Base-by-base conservation (phyloP, 2,797 vertebrate species). In the Lerista edwardsae region DNA sequence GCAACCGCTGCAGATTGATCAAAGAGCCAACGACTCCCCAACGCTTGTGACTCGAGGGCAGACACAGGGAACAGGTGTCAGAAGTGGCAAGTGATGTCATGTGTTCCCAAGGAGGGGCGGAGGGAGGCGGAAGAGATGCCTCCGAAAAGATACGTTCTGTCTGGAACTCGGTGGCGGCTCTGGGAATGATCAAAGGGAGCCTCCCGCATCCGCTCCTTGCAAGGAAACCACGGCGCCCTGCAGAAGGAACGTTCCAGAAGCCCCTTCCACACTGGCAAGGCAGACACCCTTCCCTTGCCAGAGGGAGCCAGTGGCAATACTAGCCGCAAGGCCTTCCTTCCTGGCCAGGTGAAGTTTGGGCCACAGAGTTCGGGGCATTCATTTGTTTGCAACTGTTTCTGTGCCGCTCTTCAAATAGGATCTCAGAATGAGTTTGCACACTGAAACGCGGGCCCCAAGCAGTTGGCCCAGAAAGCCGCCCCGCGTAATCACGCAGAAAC, bases 1-100 rank as follows among this genome's bases (percentile, higher is more conserved):
- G 74, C 85, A 64, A 59, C 0, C 83, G 2, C 57, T 31, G 21
- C 41, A 87, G 83, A 86, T 67, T 69, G 75, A 93, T 82, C 57
- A 75, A 85, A 27, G 31, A 2, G 0, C 0, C 12, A 81, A 74
- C 57, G 86, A 51, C 72, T 81, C 69, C 82, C 2, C 0, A 77
- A 74, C 0, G 9, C 0, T 0, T 14, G 27, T 0, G 0, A 80
- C 0, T 0, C 71, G 0, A 0, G 68, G n/a, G 41, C 0, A 0
- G 90, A 87, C 71, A 12, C 81, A n/a, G 76, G 69, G 51, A 81
- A 74, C 51, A 17, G 64, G 61, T n/a, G 67, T 84, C 77, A 75
- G 75, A 47, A 85, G 73, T 23, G 6, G 73, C 0, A 0, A 69
- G 27, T 0, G 0, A 36, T 8, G 47, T n/a, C 39, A 51, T 6